These are phyloP conservation scores for Spodoptera exigua DNA, from an alignment of 2,888 invertebrate genomes.

Conservation along the genomic window DNA sequence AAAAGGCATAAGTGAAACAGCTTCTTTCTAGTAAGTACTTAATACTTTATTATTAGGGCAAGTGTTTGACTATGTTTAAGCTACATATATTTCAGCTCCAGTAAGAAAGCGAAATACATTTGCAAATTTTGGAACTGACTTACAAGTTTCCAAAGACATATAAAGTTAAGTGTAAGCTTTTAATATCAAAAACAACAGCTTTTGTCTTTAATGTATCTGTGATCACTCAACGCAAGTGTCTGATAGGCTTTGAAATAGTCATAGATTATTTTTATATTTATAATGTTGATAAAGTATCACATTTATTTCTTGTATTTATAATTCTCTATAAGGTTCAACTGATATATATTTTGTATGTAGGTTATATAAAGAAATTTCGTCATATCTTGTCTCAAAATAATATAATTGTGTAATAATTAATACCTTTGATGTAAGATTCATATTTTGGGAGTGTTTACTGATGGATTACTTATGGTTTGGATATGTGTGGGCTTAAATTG, in stretches of 20 bases:
- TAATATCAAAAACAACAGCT: constrained; percentile 22
- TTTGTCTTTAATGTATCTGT: constrained; percentile 58
- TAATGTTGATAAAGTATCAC: constrained; percentile 39
- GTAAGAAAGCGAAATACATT: too few relatives aligned
- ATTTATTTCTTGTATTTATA: constrained; percentile 16
- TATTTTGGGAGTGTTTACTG: constrained; percentile 81
- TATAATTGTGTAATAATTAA: constrained; percentile 32
- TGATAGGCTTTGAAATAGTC: constrained; percentile 53
- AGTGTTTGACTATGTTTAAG: constrained; percentile 8
- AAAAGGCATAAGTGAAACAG: constrained; percentile 36
- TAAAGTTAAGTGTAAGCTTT: not conserved
- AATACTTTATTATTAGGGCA: constrained; percentile 11
- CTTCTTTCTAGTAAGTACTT: constrained; percentile 28
- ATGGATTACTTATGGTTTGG: constrained; percentile 51
- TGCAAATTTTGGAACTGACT: too few relatives aligned
- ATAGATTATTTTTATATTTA: constrained; percentile 64
- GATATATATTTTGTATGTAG: constrained; percentile 31
- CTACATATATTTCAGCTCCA: too few relatives aligned
- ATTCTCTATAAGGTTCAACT: constrained; percentile 18
- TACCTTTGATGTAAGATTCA: constrained; percentile 57
- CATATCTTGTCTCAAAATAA: constrained; percentile 56
- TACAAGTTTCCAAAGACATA: too few relatives aligned
- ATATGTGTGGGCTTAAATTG: constrained; percentile 46
- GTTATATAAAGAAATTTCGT: constrained; percentile 39
- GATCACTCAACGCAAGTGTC: constrained; percentile 60